Evolutionary conservation across 2,888 invertebrate genomes (phyloP).

Genomic region (Polyommatus iphigenia): DNA sequence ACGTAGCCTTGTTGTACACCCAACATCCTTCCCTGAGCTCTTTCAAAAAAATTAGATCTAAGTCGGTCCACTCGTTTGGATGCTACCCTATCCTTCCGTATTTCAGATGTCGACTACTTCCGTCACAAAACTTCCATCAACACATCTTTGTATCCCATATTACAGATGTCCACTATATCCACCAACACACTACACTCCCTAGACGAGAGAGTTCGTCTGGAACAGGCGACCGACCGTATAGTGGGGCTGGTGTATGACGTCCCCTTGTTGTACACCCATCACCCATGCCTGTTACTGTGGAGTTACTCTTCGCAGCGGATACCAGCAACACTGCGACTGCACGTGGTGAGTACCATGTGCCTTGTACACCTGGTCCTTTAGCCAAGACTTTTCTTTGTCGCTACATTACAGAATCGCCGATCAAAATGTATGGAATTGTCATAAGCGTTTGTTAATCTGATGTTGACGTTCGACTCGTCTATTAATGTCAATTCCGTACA

Average conservation of each 20-base stretch:
- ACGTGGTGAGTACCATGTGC: slow-evolving; percentile 39
- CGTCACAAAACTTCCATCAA: no score
- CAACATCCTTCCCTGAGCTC: slow-evolving; percentile 62
- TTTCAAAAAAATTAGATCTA: no score
- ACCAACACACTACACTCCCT: slow-evolving; percentile 59
- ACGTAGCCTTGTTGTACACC: slow-evolving; percentile 61
- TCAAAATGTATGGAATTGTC: no score
- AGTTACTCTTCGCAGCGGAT: slow-evolving; percentile 66
- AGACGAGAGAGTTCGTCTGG: slow-evolving; percentile 62
- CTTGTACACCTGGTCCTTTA: background rate
- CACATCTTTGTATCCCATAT: background rate
- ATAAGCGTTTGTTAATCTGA: no score
- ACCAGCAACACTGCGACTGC: slow-evolving; percentile 52
- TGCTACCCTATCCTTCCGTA: background rate
- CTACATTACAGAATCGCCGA: no score
- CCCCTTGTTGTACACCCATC: slow-evolving; percentile 63
- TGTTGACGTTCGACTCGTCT: no score
- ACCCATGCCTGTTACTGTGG: slow-evolving; percentile 69
- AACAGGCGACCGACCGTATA: slow-evolving; percentile 64
- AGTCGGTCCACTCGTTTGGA: no score
- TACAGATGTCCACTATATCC: slow-evolving; percentile 69
- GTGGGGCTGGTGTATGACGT: slow-evolving; percentile 58
- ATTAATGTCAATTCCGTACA: no score
- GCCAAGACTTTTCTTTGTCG: no score
- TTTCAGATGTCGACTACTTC: no score